Conservation (phyloP, 2,797 vertebrate species). For the Scolopax rusticola region DNA sequence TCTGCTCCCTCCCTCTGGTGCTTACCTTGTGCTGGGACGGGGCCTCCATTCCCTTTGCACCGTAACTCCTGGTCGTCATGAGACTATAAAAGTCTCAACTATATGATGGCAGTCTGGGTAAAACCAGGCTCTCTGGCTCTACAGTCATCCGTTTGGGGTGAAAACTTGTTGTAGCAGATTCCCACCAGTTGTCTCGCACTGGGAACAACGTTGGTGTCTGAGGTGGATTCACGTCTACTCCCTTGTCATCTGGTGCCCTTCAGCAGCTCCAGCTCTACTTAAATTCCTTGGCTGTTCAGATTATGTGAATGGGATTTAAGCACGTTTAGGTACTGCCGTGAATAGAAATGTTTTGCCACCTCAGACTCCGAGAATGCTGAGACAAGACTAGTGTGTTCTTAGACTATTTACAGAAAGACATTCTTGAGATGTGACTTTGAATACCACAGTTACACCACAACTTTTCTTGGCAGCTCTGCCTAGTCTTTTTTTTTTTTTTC, state of each 20-base stretch:
- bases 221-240: neutral
- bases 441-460: neutral
- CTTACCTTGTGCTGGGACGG: rapidly evolving
- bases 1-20: neutral
- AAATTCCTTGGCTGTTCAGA: neutral
- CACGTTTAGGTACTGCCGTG: neutral
- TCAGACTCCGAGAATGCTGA: neutral
- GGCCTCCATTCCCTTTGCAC: neutral
- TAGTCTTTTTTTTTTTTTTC: neutral
- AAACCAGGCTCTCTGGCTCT: neutral
- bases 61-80: neutral
- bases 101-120: rapidly evolving
- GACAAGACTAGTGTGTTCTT: neutral
- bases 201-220: neutral
- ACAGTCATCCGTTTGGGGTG: neutral
- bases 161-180: neutral
- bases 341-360: neutral
- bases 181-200: neutral
- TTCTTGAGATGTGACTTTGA: neutral
- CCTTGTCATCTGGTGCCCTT: neutral
- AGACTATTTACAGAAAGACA: neutral
- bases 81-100: neutral
- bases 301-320: neutral
- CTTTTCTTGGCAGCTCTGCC: neutral
- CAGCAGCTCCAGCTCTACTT: neutral